These are phyloP conservation scores for Amia ocellicauda DNA, from an alignment of 2,113 vertebrate genomes.

Conservation along the genomic window DNA sequence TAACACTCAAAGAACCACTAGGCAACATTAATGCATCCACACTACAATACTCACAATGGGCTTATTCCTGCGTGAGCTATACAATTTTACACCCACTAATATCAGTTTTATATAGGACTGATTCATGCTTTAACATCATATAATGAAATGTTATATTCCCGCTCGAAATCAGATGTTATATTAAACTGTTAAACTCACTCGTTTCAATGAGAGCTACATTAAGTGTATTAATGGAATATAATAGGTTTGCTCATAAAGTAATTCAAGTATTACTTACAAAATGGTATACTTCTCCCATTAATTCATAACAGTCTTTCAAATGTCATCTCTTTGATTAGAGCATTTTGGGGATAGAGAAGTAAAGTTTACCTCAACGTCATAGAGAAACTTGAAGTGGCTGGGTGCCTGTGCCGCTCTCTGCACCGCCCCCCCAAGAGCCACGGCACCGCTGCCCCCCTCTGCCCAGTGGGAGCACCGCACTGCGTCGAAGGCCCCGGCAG, in stretches of 20 bases:
- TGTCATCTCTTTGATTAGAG: too few relatives aligned
- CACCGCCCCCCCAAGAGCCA: conserved; percentile 78
- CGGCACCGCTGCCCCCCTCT: conserved; percentile 83
- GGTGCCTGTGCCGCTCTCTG: conserved; percentile 78
- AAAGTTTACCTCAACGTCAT: conserved; percentile 84
- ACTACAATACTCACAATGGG: not conserved
- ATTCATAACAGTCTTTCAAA: too few relatives aligned
- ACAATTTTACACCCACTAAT: not conserved
- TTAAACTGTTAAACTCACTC: too few relatives aligned
- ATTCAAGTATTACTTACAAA: too few relatives aligned
- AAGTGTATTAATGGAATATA: too few relatives aligned
- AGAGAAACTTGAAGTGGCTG: conserved; percentile 87
- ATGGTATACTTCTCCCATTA: too few relatives aligned
- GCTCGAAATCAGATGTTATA: too few relatives aligned
- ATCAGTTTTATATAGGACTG: not conserved
- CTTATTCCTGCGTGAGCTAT: not conserved
- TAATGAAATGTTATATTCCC: too few relatives aligned
- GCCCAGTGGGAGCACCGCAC: conserved; percentile 92
- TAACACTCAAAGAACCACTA: not conserved
- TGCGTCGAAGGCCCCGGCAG: conserved; percentile 86
- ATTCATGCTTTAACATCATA: not conserved
- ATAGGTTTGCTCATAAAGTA: too few relatives aligned
- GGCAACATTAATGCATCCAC: not conserved
- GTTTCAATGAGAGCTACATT: too few relatives aligned
- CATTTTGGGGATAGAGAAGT: too few relatives aligned